These are phyloP conservation scores for Scelioninae gen. 1 DNA, from an alignment of 2,888 invertebrate species.

Conservation along the genomic window DNA sequence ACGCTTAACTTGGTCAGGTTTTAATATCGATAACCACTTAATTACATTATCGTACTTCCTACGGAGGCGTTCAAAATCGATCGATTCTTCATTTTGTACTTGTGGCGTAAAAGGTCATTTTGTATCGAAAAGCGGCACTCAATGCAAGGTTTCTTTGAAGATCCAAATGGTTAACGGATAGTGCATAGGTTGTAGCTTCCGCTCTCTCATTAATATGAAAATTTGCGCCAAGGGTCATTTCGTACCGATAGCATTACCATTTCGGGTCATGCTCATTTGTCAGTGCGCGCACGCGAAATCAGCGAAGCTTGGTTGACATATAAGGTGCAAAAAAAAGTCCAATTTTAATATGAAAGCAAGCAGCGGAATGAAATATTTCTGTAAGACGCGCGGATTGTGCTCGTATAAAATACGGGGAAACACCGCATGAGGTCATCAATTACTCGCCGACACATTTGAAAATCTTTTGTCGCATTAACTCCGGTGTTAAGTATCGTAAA, in stretches of 20 bases:
- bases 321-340: conserved; percentile 12
- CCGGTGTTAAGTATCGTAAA: conserved; percentile 12
- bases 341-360: conserved; percentile 54
- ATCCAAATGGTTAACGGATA: conserved; percentile 36
- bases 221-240: conserved; percentile 56
- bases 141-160: conserved; percentile 45
- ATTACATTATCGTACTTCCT: conserved; percentile 37
- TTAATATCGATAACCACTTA: conserved; percentile 41
- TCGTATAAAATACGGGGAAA: conserved; percentile 26
- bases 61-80: conserved; percentile 8
- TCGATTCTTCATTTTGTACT: conserved; percentile 48
- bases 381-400: conserved; percentile 25
- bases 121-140: conserved; percentile 21
- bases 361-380: conserved; percentile 33
- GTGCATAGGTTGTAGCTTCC: conserved; percentile 31
- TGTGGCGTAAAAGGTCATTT: conserved; percentile 40
- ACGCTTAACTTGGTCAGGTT: conserved; percentile 39
- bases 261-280: conserved; percentile 49
- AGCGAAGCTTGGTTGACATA: conserved; percentile 39
- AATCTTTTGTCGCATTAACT: conserved; percentile 30
- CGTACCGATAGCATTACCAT: conserved; percentile 53
- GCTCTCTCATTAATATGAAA: conserved; percentile 55
- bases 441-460: conserved; percentile 33
- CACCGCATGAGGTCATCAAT: conserved; percentile 36
- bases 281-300: conserved; percentile 33